These are phyloP conservation scores for Potamarius usumacintae DNA, from an alignment of 2,113 vertebrate genomes.

Conservation along the genomic window DNA sequence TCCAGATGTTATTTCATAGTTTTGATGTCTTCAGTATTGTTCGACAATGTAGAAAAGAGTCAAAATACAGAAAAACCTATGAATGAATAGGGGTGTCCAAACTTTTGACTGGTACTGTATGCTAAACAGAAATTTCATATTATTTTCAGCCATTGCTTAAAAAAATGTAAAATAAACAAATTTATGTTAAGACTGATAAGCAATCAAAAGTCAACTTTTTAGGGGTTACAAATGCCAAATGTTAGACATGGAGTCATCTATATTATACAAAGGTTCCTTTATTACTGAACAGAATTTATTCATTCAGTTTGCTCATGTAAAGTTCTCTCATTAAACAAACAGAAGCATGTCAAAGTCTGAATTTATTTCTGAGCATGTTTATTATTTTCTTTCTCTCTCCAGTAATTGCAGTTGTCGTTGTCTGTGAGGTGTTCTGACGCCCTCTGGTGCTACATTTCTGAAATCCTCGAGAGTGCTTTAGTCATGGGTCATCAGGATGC, in stretches of 20 bases:
- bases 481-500: not conserved
- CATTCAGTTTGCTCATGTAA: not conserved
- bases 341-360: not conserved
- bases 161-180: not conserved
- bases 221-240: not conserved
- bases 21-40: too few relatives aligned
- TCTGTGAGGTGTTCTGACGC: conserved; percentile 38
- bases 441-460: conserved; percentile 22
- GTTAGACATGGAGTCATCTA: not conserved
- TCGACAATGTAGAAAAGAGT: too few relatives aligned
- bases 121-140: not conserved
- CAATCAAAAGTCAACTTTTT: not conserved
- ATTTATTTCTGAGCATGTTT: not conserved
- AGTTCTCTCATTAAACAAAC: not conserved
- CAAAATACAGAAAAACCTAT: too few relatives aligned
- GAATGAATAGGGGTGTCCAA: too few relatives aligned
- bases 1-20: too few relatives aligned
- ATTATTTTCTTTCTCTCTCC: not conserved
- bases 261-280: not conserved
- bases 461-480: not conserved
- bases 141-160: not conserved
- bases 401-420: conserved; percentile 13
- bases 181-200: not conserved
- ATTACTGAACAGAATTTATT: not conserved
- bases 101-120: not conserved